Evolutionary conservation across 2,888 invertebrate genomes (phyloP), one percentile per base, ranked within the genome.

Genomic region (Drosophila melanosoma): DNA sequence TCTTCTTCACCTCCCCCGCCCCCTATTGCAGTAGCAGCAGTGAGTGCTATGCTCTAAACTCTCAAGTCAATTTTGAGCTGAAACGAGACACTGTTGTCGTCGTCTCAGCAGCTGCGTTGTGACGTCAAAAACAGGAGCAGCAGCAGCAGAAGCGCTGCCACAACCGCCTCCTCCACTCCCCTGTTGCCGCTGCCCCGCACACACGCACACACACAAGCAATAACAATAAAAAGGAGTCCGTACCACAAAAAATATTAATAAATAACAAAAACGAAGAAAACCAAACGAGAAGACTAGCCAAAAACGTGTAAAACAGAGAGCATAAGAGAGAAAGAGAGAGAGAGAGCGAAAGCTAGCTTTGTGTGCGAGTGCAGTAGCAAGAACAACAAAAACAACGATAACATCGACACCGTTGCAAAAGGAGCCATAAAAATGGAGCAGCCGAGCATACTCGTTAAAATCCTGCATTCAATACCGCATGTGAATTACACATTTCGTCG

Each of bases 401-500:
- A 62, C 59, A 62, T 48, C 60, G 51, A 65, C 69, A 79, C 56
- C 71, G 54, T 68, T 74, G 79, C 75, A 57, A 68, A 72, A 75
- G 79, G 60, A 68, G 66, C 59, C 63, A 68, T 62, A 69, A 90
- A 85, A 86, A 95, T 95, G 92, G 97, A 97, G 94, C 95, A 95
- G 94, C 96, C 97, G 94, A 96, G 97, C 94, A 95, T 96, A 92
- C 95, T 98, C 93, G 97, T 97, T 93, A 95, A 95, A 94, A 95
- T 97, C 94, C 96, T 98, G 94, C 98, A 98, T 94, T 95, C 95
- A 91, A 95, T 98, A 94, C 98, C 98, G 86, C 98, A 98, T 94
- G 95, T 98, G 93, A 98, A 98, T 94, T 97, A 98, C 92, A 96
- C 97, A 90, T 96, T 98, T 92, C 96, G 97, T 92, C 95, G 95